phyloP scores from a whole-genome alignment of 1,140 invertebrate species.

The Agrypnia vestita region DNA sequence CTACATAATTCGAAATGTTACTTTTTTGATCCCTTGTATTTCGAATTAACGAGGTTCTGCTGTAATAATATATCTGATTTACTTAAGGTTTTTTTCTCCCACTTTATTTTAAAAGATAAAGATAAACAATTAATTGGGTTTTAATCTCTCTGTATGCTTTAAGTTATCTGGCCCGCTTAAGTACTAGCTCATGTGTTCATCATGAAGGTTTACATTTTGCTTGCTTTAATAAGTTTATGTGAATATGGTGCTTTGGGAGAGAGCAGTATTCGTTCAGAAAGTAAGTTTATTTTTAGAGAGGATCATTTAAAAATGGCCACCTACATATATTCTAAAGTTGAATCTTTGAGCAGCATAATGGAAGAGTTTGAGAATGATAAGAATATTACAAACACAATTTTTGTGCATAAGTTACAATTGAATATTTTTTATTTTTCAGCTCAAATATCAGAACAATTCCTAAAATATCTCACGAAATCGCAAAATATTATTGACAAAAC shows the following conservation, averaged over 20 bases:
- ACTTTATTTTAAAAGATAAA: background rate
- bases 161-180: background rate
- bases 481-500: constrained; percentile 47
- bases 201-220: constrained; percentile 13
- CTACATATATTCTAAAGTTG: too few relatives aligned
- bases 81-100: too few relatives aligned
- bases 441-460: constrained; percentile 44
- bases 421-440: constrained; percentile 25
- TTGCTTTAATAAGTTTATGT: constrained; percentile 12
- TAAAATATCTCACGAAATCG: constrained; percentile 54
- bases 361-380: too few relatives aligned
- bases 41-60: too few relatives aligned
- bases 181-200: background rate
- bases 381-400: too few relatives aligned
- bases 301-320: too few relatives aligned
- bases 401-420: constrained; percentile 1
- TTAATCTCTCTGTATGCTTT: background rate
- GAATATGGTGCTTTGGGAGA: background rate
- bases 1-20: too few relatives aligned
- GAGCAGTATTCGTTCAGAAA: constrained; percentile 1
- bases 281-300: constrained; percentile 7
- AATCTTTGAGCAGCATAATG: too few relatives aligned
- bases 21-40: too few relatives aligned
- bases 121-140: background rate
- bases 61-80: too few relatives aligned